These are phyloP conservation scores for Scaptomyza cyrtandrae DNA, from an alignment of 2,888 invertebrate species.

Conservation along the genomic window DNA sequence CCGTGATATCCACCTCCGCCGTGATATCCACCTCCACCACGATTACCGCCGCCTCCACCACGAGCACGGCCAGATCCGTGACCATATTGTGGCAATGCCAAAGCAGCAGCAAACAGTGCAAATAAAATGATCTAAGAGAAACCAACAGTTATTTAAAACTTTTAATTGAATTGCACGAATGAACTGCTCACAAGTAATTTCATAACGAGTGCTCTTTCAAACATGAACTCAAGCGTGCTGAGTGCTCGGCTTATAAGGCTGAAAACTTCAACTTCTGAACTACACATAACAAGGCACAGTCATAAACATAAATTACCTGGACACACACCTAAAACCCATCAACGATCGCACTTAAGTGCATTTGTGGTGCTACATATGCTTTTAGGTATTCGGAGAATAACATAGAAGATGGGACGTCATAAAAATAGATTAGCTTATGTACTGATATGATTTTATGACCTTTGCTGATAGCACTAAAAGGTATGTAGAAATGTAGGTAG, in stretches of 20 bases:
- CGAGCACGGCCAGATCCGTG: conserved; percentile 9
- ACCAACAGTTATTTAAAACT: not conserved
- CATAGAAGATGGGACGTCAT: not conserved
- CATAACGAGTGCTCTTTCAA: conserved; percentile 25
- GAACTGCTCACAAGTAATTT: conserved; percentile 41
- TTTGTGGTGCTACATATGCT: not conserved
- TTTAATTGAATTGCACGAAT: not conserved
- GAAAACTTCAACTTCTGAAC: not conserved
- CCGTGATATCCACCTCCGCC: conserved; percentile 7
- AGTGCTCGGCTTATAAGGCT: conserved; percentile 26
- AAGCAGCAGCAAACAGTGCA: conserved; percentile 37
- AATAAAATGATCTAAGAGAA: conserved; percentile 45
- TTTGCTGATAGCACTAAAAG: not conserved
- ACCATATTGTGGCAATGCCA: conserved; percentile 49
- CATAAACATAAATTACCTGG: conserved; percentile 2
- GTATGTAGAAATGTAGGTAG: conserved; percentile 2
- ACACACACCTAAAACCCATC: not conserved
- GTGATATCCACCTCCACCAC: conserved; percentile 10
- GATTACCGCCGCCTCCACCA: conserved; percentile 12
- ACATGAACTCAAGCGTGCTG: conserved; percentile 14
- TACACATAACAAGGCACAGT: not conserved
- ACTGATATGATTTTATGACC: conserved; percentile 4
- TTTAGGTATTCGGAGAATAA: not conserved
- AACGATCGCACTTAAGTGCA: no score
- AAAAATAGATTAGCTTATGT: conserved; percentile 2